Evolutionary conservation across 2,797 vertebrate species (phyloP).

Genomic region (Arrhamphus sclerolepis): DNA sequence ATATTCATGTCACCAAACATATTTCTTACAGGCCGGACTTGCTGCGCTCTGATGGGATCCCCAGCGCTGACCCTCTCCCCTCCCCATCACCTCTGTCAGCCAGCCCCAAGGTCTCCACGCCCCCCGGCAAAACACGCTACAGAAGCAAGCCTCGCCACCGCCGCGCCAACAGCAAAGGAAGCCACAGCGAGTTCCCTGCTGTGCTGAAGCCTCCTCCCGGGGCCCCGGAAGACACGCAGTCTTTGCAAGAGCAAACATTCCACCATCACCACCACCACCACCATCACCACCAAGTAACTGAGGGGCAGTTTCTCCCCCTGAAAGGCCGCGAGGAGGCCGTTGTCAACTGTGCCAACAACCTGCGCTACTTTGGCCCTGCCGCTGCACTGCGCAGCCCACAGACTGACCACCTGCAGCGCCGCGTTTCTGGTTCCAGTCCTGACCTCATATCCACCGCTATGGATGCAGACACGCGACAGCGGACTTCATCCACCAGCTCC

Average conservation of each 20-base stretch:
- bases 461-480: conserved; percentile 83
- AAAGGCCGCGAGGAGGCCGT: conserved; percentile 87
- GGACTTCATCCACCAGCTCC: conserved; percentile 68
- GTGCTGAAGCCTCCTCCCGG: conserved; percentile 82
- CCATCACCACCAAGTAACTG: conserved; percentile 47
- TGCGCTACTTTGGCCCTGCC: conserved; percentile 94
- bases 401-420: conserved; percentile 90
- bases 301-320: conserved; percentile 74
- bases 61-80: conserved; percentile 85
- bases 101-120: conserved; percentile 93
- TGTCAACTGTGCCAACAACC: conserved; percentile 92
- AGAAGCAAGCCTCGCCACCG: conserved; percentile 96
- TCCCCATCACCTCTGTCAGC: conserved; percentile 89
- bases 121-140: conserved; percentile 90
- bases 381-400: conserved; percentile 94
- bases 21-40: conserved; percentile 88
- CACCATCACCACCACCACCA: conserved; percentile 64
- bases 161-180: conserved; percentile 94
- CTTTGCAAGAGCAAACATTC: conserved; percentile 70
- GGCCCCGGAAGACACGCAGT: conserved; percentile 76
- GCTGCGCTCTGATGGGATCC: conserved; percentile 92
- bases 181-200: conserved; percentile 89
- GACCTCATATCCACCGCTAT: conserved; percentile 92
- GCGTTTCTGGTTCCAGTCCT: conserved; percentile 87
- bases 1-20: too few relatives aligned